Base-by-base conservation (phyloP, 2,888 invertebrate species). In the Agapetus fuscipes region DNA sequence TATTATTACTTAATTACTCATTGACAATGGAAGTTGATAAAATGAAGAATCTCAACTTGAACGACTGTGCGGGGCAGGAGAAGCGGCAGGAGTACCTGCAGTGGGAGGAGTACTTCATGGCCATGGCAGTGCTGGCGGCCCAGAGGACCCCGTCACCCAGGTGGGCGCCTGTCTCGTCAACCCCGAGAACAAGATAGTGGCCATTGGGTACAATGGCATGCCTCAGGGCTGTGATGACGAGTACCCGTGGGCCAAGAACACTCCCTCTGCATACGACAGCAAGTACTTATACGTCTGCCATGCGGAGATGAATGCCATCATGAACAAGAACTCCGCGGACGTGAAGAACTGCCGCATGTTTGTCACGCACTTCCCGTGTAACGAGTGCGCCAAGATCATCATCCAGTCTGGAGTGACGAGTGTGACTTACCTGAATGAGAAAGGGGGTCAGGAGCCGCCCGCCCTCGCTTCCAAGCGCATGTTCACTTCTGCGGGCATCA, bases 21-120 rank as follows among this genome's bases (percentile, higher is more conserved):
- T n/a, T n/a, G n/a, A n/a, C n/a, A n/a, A n/a, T n/a, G n/a, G n/a
- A n/a, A n/a, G n/a, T n/a, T n/a, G n/a, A n/a, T n/a, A n/a, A n/a
- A n/a, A n/a, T n/a, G n/a, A n/a, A n/a, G n/a, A n/a, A n/a, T n/a
- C n/a, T n/a, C n/a, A n/a, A n/a, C n/a, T n/a, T n/a, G n/a, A n/a
- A n/a, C n/a, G n/a, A n/a, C n/a, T n/a, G n/a, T n/a, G n/a, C n/a
- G n/a, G n/a, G 17, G 63, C 55, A 54, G 38, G 52, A 37, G 5
- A 84, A 83, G 60, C 65, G 82, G 27, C 50, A 56, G 25, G 75
- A 76, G 46, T 89, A 83, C 53, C 58, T 96, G 17, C 73, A 76
- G 27, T 96, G 95, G 95, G 72, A 80, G 42, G 96, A 97, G 49
- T 96, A 94, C 62, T 97, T 96, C 57, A 96, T 97, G 96, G 85